A percentile compares a stretch with the other conserved stretches of the same genome.
phyloP scores from a whole-genome alignment of 2,797 vertebrate genomes.

The Lateolabrax maculatus region DNA sequence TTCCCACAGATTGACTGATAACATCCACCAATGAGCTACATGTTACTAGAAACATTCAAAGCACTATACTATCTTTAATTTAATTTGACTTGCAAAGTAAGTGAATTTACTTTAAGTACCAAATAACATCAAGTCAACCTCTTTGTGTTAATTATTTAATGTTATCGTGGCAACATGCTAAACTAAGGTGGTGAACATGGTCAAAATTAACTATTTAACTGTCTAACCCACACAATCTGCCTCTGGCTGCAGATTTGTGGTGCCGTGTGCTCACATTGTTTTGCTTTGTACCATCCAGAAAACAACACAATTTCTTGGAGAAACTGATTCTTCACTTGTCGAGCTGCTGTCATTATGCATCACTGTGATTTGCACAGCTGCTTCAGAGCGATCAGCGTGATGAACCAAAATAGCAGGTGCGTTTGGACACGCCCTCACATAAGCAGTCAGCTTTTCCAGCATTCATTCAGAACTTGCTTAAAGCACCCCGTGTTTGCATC shows the following conservation, averaged over 20 bases:
- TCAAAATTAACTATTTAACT: background rate
- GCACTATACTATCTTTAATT: background rate
- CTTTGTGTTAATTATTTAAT: background rate
- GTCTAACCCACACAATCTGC: background rate
- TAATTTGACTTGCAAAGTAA: background rate
- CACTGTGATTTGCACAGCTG: background rate
- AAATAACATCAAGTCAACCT: background rate
- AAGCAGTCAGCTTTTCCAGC: background rate
- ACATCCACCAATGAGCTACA: background rate
- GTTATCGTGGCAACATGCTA: background rate
- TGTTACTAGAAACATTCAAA: background rate
- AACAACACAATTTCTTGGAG: background rate
- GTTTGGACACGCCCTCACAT: background rate
- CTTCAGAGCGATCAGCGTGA: background rate
- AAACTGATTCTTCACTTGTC: background rate
- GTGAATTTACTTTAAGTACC: background rate
- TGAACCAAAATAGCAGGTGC: background rate
- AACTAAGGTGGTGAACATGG: background rate
- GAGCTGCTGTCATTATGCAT: background rate
- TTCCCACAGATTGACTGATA: background rate
- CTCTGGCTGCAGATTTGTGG: background rate
- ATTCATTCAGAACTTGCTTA: background rate
- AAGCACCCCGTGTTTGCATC: background rate
- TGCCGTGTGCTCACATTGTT: background rate
- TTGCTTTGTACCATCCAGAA: conserved; percentile 1